Evolutionary conservation across 2,888 invertebrate species (phyloP).

Genomic region (Mycogona germanica): DNA sequence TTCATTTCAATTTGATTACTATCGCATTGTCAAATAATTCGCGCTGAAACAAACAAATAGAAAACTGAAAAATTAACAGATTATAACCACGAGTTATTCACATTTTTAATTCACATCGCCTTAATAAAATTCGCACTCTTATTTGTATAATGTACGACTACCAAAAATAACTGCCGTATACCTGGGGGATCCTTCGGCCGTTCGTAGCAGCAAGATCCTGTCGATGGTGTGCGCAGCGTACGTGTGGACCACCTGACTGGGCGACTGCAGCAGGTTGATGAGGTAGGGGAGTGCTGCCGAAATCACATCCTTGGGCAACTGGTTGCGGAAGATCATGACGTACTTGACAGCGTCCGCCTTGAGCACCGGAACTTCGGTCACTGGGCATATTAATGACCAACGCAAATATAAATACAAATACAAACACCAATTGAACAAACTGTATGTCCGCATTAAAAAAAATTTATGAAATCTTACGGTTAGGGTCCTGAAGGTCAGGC

Average conservation of each 20-base stretch:
- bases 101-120: too few relatives aligned
- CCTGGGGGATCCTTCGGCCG: conserved; percentile 43
- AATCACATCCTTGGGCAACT: conserved; percentile 61
- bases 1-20: too few relatives aligned
- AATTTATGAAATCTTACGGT: conserved; percentile 41
- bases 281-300: conserved; percentile 61
- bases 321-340: conserved; percentile 85
- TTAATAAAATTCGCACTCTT: neutral
- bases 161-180: conserved; percentile 38
- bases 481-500: conserved; percentile 63
- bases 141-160: neutral
- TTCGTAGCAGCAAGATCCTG: conserved; percentile 54
- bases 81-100: too few relatives aligned
- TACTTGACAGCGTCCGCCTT: conserved; percentile 96
- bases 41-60: neutral
- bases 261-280: conserved; percentile 58
- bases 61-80: neutral
- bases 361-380: conserved; percentile 74
- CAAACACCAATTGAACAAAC: conserved; percentile 18
- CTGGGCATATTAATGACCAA: conserved; percentile 47
- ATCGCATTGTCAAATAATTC: too few relatives aligned
- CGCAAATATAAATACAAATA: neutral
- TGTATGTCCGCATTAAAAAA: neutral
- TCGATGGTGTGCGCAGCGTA: conserved; percentile 91
- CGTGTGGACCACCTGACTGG: conserved; percentile 79